Conservation (phyloP, 2,888 invertebrate species). For the Asteroscopus sphinx region DNA sequence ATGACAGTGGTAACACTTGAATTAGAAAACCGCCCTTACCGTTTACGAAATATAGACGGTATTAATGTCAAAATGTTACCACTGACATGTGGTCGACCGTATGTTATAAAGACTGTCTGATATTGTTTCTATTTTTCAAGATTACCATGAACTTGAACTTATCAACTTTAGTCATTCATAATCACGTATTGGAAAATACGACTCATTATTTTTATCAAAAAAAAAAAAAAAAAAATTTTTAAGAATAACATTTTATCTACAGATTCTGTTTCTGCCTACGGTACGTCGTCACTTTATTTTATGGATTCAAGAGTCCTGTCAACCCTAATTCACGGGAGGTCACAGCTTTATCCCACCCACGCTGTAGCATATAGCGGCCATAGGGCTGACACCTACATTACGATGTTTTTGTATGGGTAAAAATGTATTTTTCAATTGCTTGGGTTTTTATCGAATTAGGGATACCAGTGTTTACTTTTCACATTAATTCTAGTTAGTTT, state of each 20-base stretch:
- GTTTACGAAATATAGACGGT: no score
- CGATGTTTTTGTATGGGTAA: not conserved
- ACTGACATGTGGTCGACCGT: no score
- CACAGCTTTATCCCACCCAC: constrained; percentile 43
- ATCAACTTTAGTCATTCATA: constrained; percentile 3
- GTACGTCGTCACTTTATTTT: constrained; percentile 25
- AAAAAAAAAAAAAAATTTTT: no score
- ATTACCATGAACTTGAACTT: not conserved
- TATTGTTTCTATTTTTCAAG: not conserved
- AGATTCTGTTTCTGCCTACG: no score
- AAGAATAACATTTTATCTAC: no score
- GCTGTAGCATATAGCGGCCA: constrained; percentile 14
- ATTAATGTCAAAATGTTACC: no score
- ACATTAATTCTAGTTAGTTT: no score
- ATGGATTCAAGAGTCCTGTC: constrained; percentile 26
- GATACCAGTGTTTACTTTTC: no score
- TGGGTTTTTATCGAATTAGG: no score
- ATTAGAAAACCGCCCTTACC: no score
- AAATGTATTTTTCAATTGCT: no score
- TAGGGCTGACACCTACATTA: constrained; percentile 42
- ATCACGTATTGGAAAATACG: not conserved
- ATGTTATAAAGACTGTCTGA: not conserved
- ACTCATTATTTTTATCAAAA: not conserved
- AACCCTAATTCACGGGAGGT: constrained; percentile 49
- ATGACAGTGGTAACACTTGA: no score